Evolutionary conservation across 1,140 invertebrate genomes (phyloP).

Genomic region (Bursaphelenchus mucronatus): DNA sequence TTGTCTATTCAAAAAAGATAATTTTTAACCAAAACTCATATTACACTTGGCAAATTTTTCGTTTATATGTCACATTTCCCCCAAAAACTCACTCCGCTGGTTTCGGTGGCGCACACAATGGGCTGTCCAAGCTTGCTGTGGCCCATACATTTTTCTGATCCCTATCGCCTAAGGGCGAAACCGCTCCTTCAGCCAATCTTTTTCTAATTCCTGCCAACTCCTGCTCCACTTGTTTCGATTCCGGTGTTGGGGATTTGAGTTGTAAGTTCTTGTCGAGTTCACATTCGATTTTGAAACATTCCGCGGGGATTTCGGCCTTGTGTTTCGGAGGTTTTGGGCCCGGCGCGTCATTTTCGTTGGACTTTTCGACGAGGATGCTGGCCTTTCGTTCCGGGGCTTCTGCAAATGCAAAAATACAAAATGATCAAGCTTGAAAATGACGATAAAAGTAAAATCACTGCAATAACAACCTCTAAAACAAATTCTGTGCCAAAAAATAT

Average conservation of each 20-base stretch:
- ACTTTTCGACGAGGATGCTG: too few species aligned
- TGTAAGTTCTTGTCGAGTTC: constrained; percentile 80
- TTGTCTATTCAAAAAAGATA: too few species aligned
- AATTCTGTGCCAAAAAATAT: too few species aligned
- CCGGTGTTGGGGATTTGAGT: constrained; percentile 71
- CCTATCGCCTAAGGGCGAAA: constrained; percentile 52
- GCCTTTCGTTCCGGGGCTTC: too few species aligned
- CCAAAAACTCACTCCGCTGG: constrained; percentile 33
- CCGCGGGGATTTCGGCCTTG: constrained; percentile 49
- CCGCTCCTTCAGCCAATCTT: constrained; percentile 51
- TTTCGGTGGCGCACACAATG: constrained; percentile 40
- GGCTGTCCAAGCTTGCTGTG: constrained; percentile 35
- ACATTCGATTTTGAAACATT: constrained; percentile 64
- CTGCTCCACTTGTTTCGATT: constrained; percentile 64
- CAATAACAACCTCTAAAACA: too few species aligned
- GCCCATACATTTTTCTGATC: constrained; percentile 48
- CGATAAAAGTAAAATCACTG: too few species aligned
- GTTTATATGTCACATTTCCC: constrained; percentile 4
- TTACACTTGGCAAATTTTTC: too few species aligned
- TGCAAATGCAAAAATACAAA: too few species aligned
- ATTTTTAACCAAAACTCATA: too few species aligned
- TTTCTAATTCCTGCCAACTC: constrained; percentile 63
- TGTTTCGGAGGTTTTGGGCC: constrained; percentile 24
- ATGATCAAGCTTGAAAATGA: too few species aligned
- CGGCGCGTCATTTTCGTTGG: too few species aligned